Evolutionary conservation across 2,797 vertebrate species (phyloP), one percentile per base, ranked within the genome.

Genomic region (Phataginus tricuspis): DNA sequence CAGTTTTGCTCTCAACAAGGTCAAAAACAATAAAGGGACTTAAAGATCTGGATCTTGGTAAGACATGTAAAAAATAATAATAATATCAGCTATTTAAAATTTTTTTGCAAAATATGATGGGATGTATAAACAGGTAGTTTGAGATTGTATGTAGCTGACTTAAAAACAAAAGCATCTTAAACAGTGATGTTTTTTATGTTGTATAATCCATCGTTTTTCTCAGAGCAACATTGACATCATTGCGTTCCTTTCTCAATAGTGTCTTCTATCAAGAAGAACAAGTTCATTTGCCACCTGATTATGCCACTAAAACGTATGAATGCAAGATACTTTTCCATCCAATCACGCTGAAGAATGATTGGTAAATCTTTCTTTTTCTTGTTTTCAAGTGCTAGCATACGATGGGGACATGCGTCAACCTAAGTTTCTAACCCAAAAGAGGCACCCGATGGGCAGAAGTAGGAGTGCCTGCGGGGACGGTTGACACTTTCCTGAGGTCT

Each of bases 151-250:
- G 15, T 31, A 78, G 53, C 23, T 80, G 95, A 75, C 55, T 63
- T 64, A 74, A 51, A 66, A 66, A 53, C 69, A 92, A 71, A 59
- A 63, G 19, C 16, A 69, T 86, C n/a, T 78, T 69, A 75, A 37
- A 66, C 16, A 77, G 75, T 66, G 71, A 72, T 51, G 49, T 72
- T 86, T 86, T 94, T 94, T 72, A 82, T 91, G 71, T 74, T 66
- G 11, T 53, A 85, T 57, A 86, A 96, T 79, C 27, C 53, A 82
- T 86, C 42, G 31, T 53, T 88, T 74, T 82, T 45, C 34, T 21
- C 66, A 75, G 16, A 57, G 39, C 55, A 63, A 77, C 72, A 86
- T 0, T 59, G 55, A 82, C 72, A 68, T 74, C 86, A 77, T 51
- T 51, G 53, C 78, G 19, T 68, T 84, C 34, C 9, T 25, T 89